Percentiles rank a stretch among this genome's conserved stretches.
These are phyloP conservation scores for Apamea epomidion DNA, from an alignment of 2,888 invertebrate species.

Conservation along the genomic window DNA sequence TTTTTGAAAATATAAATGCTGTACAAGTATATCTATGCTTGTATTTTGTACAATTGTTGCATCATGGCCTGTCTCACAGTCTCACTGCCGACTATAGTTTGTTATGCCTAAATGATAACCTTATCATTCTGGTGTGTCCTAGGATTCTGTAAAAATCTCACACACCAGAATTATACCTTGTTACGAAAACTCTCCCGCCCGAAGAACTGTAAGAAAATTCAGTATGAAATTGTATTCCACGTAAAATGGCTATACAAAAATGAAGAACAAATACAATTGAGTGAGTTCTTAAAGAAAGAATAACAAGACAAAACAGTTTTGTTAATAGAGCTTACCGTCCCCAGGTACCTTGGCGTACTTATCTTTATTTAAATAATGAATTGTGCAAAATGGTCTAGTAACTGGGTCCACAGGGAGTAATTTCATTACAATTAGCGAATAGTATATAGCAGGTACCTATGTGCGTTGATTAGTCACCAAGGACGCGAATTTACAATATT, in stretches of 20 bases:
- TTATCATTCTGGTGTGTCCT: background rate
- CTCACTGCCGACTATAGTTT: background rate
- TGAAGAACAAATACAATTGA: conserved; percentile 17
- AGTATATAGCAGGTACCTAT: background rate
- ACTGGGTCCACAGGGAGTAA: conserved; percentile 36
- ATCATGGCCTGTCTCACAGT: background rate
- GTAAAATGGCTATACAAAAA: conserved; percentile 9
- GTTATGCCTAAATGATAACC: background rate
- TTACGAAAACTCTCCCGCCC: background rate
- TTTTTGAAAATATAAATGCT: no score
- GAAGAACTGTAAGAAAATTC: background rate
- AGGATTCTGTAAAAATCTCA: background rate
- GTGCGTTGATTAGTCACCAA: conserved; percentile 45
- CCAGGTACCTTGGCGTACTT: conserved; percentile 11
- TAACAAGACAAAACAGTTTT: conserved; percentile 34
- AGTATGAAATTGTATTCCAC: background rate
- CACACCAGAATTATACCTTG: background rate
- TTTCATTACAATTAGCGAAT: conserved; percentile 48
- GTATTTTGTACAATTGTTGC: background rate
- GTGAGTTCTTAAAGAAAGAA: conserved; percentile 20
- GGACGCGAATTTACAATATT: conserved; percentile 52
- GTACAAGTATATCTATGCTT: background rate
- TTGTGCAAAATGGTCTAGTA: conserved; percentile 24
- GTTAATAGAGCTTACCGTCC: conserved; percentile 36
- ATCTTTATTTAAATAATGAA: conserved; percentile 44